These are phyloP conservation scores for Petrophora chlorosata DNA, from an alignment of 2,888 invertebrate species.

Conservation along the genomic window DNA sequence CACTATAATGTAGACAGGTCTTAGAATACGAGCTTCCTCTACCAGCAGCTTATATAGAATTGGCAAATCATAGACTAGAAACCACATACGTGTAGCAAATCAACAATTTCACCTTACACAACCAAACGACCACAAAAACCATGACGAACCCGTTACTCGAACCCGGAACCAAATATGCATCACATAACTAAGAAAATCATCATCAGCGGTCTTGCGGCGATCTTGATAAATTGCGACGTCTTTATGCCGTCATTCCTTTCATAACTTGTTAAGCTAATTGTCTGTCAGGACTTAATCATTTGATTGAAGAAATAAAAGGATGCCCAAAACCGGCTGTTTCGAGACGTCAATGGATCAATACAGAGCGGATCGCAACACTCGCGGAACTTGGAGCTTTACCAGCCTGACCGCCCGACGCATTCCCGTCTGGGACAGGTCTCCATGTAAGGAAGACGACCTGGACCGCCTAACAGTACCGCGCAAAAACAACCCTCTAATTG, in stretches of 20 bases:
- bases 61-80: no score
- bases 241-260: constrained; percentile 13
- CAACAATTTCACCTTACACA: constrained; percentile 28
- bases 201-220: constrained; percentile 15
- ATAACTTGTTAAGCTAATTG: constrained; percentile 33
- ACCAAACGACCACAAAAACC: constrained; percentile 28
- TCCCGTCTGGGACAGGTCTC: constrained; percentile 63
- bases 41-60: no score
- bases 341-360: constrained; percentile 30
- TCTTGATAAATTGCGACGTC: constrained; percentile 24
- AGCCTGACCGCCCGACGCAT: constrained; percentile 61
- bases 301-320: constrained; percentile 21
- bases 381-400: constrained; percentile 57
- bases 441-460: constrained; percentile 70
- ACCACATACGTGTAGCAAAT: no score
- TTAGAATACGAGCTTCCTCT: no score
- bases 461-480: constrained; percentile 67
- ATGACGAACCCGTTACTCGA: constrained; percentile 12
- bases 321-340: constrained; percentile 28
- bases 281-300: constrained; percentile 32
- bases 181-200: constrained; percentile 17
- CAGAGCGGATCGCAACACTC: constrained; percentile 18
- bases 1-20: no score
- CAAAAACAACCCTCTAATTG: constrained; percentile 69
- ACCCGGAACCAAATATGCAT: constrained; percentile 29